These are phyloP conservation scores for Rhabdophis nuchalis DNA, from an alignment of 2,797 vertebrate genomes.

Conservation along the genomic window DNA sequence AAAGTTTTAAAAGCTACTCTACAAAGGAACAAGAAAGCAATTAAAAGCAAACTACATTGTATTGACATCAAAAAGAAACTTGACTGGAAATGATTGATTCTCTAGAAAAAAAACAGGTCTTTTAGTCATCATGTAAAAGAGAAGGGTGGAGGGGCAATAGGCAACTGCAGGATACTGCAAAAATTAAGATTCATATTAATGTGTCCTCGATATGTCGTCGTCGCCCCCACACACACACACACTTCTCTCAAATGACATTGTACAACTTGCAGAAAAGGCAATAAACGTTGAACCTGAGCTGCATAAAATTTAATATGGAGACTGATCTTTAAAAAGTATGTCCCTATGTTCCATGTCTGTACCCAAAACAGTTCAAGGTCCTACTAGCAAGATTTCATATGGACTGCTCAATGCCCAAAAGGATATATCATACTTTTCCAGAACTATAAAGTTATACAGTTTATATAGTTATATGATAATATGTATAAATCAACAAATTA, in stretches of 20 bases:
- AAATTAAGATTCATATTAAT: background rate
- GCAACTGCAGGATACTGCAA: background rate
- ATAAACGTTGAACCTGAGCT: background rate
- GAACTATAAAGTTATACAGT: background rate
- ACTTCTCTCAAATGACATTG: background rate
- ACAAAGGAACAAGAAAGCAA: background rate
- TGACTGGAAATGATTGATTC: background rate
- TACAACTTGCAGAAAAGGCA: background rate
- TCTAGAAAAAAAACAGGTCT: background rate
- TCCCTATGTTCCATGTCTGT: background rate
- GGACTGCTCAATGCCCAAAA: background rate
- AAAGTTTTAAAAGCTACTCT: background rate
- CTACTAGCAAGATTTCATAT: background rate
- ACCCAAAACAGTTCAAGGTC: background rate
- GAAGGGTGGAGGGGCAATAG: background rate
- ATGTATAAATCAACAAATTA: background rate
- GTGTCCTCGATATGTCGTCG: background rate
- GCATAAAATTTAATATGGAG: background rate
- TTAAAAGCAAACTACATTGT: background rate
- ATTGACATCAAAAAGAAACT: background rate
- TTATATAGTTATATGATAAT: background rate
- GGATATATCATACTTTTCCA: background rate
- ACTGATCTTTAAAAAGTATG: background rate
- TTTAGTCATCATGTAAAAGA: background rate
- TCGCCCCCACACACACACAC: fast-evolving